Percentiles rank a stretch among this genome's conserved stretches.
These are phyloP conservation scores for Nycticorax nycticorax DNA, from an alignment of 2,113 vertebrate species.

Conservation along the genomic window DNA sequence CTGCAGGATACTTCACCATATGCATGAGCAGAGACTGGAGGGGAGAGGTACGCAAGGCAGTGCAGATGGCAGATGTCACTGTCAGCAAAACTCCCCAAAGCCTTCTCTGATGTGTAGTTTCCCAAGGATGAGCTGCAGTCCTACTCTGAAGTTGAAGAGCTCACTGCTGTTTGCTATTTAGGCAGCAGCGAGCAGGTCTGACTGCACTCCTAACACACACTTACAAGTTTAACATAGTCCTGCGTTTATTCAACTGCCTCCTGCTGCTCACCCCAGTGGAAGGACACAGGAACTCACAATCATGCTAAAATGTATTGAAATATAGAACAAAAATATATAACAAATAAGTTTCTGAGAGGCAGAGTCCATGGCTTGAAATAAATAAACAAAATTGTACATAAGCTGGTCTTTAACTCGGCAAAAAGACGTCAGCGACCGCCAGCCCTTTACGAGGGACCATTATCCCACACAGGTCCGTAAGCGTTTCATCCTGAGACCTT, in stretches of 20 bases:
- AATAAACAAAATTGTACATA: background rate
- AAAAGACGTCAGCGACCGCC: background rate
- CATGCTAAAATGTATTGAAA: background rate
- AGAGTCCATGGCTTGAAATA: background rate
- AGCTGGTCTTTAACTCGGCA: background rate
- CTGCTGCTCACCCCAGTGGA: background rate
- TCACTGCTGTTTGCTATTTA: background rate
- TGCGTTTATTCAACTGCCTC: background rate
- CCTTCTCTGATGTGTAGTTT: background rate
- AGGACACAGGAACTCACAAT: background rate
- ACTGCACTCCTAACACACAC: background rate
- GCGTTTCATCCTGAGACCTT: background rate
- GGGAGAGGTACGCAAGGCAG: background rate
- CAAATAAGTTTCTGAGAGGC: background rate
- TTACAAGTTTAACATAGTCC: background rate
- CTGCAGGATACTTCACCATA: background rate
- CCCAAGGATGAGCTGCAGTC: background rate
- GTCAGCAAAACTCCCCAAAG: background rate
- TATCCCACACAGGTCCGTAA: background rate
- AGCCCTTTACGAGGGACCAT: background rate
- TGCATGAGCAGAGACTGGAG: background rate
- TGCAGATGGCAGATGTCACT: rapidly evolving
- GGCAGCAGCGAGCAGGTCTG: background rate
- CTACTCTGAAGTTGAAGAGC: background rate
- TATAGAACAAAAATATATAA: background rate